Evolutionary conservation across 2,888 invertebrate species (phyloP), one percentile per base, ranked within the genome.

Genomic region (Rhamnusium bicolor): DNA sequence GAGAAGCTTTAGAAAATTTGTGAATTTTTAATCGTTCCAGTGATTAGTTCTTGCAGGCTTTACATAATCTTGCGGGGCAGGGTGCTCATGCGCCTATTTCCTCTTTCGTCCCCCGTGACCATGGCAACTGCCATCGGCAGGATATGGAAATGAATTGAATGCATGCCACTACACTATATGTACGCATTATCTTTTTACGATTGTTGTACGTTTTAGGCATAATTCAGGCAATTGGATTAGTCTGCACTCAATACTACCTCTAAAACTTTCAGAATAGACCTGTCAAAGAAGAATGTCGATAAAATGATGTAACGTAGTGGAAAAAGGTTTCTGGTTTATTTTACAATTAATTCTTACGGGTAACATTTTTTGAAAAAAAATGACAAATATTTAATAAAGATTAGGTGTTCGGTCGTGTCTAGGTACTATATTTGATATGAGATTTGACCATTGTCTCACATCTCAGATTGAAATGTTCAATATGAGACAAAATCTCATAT

Each of bases 21-120:
- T 80, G 81, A 80, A 81, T 81, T 80, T 81, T 80, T 80, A 80
- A 81, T 81, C 81, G 80, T 72, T 68, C 74, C 74, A 62, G 76
- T 76, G 79, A 81, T 81, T 81, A 81, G 79, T 79, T 75, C 79
- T 80, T 73, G 82, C 58, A 32, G 58, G 58, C 58, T 58, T 58
- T 58, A 18, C 58, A 58, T 58, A 58, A 58, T 58, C 58, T 58
- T 58, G 58, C 58, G 32, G 58, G 58, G 14, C 14, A 29, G 62
- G 46, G 24, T 24, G 54, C 68, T 58, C 65, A 54, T 47, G 71
- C 58, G 54, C 66, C 60, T 18, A 40, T 16, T 21, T 21, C 6
- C 58, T 66, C 47, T 72, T 66, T 10, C 72, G 70, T 66, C 62
- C 54, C 58, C 65, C 40, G 78, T 80, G 53, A 74, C 67, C 73